A percentile compares a stretch with the other conserved stretches of the same genome.
Conservation (phyloP, 1,140 invertebrate genomes). For the Bombus turneri region DNA sequence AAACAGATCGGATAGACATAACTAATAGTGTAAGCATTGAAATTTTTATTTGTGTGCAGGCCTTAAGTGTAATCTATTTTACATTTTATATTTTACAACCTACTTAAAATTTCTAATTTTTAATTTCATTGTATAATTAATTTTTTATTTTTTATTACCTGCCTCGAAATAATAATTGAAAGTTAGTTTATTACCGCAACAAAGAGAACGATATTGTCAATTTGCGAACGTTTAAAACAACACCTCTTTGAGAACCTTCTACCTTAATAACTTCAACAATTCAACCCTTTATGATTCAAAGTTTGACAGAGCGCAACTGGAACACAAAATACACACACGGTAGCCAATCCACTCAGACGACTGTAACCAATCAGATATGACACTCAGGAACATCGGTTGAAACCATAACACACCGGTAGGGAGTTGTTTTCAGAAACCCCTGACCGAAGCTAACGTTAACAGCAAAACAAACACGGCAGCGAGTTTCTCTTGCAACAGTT, state of each 20-base stretch:
- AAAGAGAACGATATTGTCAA: background rate
- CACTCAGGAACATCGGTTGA: background rate
- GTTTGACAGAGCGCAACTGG: background rate
- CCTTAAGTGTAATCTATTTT: no score
- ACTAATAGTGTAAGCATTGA: background rate
- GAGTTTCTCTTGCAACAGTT: constrained; percentile 16
- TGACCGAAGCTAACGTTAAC: constrained; percentile 12
- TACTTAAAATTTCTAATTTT: no score
- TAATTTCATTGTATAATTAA: no score
- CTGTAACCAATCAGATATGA: constrained; percentile 21
- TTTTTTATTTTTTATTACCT: no score
- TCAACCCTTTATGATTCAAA: background rate
- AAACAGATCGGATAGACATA: background rate
- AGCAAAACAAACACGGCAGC: constrained; percentile 14
- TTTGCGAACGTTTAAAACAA: background rate
- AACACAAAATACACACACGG: constrained; percentile 4
- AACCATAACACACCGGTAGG: constrained; percentile 1
- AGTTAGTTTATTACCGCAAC: no score
- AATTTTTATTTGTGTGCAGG: no score
- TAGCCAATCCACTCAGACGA: background rate
- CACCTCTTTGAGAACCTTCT: background rate
- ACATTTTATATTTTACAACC: no score
- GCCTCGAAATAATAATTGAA: no score
- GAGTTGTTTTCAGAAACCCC: constrained; percentile 17
- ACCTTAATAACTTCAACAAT: background rate